Percentiles rank a stretch among this genome's conserved stretches.
Conservation (phyloP, 2,797 vertebrate species). For the Botia almorhae region DNA sequence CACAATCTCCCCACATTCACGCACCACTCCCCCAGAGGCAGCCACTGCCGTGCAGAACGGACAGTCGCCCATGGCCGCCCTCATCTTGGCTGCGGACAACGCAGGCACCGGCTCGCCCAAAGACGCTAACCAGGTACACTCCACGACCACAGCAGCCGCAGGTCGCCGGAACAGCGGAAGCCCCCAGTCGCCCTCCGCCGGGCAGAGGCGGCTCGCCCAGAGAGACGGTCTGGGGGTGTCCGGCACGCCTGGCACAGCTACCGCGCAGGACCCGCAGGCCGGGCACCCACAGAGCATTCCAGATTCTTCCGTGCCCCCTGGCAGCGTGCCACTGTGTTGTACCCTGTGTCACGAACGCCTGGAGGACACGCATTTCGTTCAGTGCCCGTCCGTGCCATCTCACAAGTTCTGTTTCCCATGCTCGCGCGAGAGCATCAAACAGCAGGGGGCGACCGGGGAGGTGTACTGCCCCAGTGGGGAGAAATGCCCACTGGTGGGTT, state of each 20-base stretch:
- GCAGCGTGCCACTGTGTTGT: constrained; percentile 90
- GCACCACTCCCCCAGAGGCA: constrained; percentile 86
- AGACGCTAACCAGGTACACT: constrained; percentile 90
- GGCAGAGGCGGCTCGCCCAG: constrained; percentile 85
- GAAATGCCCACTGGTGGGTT: constrained; percentile 93
- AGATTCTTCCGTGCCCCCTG: constrained; percentile 88
- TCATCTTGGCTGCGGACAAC: constrained; percentile 92
- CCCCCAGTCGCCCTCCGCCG: constrained; percentile 87
- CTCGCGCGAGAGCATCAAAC: constrained; percentile 96
- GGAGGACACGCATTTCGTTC: constrained; percentile 97
- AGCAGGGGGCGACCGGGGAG: constrained; percentile 93
- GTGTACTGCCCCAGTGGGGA: constrained; percentile 97
- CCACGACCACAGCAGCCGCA: constrained; percentile 74
- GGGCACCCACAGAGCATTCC: constrained; percentile 84
- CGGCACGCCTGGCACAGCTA: constrained; percentile 57
- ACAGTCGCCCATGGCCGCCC: constrained; percentile 92
- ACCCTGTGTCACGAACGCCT: constrained; percentile 94
- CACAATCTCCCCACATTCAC: constrained; percentile 87
- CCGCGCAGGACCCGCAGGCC: constrained; percentile 75
- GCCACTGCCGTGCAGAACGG: constrained; percentile 82
- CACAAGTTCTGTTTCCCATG: constrained; percentile 99
- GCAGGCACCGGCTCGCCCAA: constrained; percentile 88
- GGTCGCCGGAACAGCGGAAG: constrained; percentile 87
- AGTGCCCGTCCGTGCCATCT: constrained; percentile 92
- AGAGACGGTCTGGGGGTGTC: constrained; percentile 76